phyloP scores from a whole-genome alignment of 1,140 invertebrate species.

The Gryon sp. region DNA sequence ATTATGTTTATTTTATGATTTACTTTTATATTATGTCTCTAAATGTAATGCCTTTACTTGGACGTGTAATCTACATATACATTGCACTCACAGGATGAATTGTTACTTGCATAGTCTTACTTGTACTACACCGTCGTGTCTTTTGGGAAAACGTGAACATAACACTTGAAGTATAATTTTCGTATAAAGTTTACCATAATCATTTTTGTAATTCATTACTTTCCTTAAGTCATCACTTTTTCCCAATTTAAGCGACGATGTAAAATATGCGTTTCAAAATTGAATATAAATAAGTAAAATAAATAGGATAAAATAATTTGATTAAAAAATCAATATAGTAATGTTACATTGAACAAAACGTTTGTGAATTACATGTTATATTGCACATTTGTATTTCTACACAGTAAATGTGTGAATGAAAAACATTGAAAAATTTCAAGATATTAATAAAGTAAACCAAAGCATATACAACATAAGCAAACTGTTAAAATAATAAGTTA shows the following conservation, averaged over 20 bases:
- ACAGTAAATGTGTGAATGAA: background rate
- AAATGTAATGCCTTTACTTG: background rate
- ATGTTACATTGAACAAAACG: background rate
- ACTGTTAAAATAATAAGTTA: slow-evolving; percentile 29
- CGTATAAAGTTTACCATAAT: slow-evolving; percentile 11
- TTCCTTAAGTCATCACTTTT: background rate
- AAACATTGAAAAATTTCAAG: slow-evolving; percentile 33
- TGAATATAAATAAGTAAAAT: too few relatives aligned
- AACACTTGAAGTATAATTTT: slow-evolving; percentile 23
- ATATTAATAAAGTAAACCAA: slow-evolving; percentile 27
- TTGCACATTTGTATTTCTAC: background rate
- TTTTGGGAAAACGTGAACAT: slow-evolving; percentile 16
- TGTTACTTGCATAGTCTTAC: slow-evolving; percentile 23
- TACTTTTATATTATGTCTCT: background rate
- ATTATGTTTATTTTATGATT: too few relatives aligned
- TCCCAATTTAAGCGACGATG: slow-evolving; percentile 7
- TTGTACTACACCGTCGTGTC: background rate
- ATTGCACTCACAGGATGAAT: slow-evolving; percentile 25
- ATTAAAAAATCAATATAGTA: slow-evolving; percentile 7
- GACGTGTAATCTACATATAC: slow-evolving; percentile 10
- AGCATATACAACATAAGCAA: slow-evolving; percentile 34
- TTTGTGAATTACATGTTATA: background rate
- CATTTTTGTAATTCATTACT: slow-evolving; percentile 9
- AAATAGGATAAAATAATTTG: slow-evolving; percentile 5
- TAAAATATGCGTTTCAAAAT: background rate